A percentile compares a stretch with the other conserved stretches of the same genome.
phyloP scores from a whole-genome alignment of 2,113 vertebrate species.

The Nesoenas mayeri region DNA sequence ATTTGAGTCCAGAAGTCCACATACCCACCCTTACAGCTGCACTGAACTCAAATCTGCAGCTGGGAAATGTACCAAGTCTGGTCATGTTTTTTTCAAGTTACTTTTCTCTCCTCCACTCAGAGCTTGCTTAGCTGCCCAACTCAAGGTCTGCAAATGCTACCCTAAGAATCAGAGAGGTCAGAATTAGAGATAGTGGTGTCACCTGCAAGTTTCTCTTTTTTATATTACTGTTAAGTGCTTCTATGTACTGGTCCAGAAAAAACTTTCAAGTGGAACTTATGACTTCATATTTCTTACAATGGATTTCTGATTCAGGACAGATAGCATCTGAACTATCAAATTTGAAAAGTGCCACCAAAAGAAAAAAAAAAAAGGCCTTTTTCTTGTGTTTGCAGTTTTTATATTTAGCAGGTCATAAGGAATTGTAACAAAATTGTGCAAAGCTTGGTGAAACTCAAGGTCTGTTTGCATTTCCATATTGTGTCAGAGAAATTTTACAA shows the following conservation, averaged over 20 bases:
- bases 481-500: neutral
- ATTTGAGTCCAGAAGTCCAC: neutral
- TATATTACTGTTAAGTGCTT: neutral
- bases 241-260: neutral
- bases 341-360: neutral
- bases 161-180: neutral
- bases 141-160: neutral
- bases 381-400: neutral
- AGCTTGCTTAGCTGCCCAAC: neutral
- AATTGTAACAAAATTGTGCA: neutral
- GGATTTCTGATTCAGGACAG: neutral
- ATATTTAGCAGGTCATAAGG: neutral
- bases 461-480: constrained; percentile 15
- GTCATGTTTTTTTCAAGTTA: neutral
- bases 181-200: neutral
- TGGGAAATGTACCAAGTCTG: neutral
- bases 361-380: neutral
- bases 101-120: neutral
- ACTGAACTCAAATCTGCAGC: neutral
- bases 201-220: neutral
- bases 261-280: neutral
- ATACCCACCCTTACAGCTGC: neutral
- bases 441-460: neutral
- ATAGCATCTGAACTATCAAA: neutral
- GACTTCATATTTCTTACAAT: neutral